Evolutionary conservation across 37 sponge, comb jelly and placozoan species (phyloP).

Genomic region (Spongia lamella): DNA sequence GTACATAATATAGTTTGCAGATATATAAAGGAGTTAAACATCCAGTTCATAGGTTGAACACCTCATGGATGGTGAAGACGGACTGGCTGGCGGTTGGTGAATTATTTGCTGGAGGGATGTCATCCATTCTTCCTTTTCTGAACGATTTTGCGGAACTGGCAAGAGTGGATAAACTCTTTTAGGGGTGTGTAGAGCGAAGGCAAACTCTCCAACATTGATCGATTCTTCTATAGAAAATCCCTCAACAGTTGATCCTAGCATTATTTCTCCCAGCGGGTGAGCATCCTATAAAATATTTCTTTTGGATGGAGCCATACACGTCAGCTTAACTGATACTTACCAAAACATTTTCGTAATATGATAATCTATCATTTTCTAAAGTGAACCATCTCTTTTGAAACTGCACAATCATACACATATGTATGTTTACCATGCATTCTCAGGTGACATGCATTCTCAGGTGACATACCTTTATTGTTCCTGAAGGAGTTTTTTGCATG

Average conservation of each 20-base stretch:
- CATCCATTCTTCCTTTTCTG: conserved; percentile 66
- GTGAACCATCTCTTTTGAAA: conserved; percentile 76
- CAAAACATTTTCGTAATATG: conserved; percentile 68
- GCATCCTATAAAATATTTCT: conserved; percentile 48
- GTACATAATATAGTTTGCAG: too few species aligned
- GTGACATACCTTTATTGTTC: too few species aligned
- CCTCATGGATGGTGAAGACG: too few species aligned
- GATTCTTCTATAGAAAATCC: conserved; percentile 24
- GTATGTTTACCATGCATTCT: too few species aligned
- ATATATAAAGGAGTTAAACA: too few species aligned
- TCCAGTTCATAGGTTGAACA: too few species aligned
- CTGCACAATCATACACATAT: too few species aligned
- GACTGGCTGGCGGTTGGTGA: conserved; percentile 5
- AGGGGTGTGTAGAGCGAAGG: conserved; percentile 66
- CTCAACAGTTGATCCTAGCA: conserved; percentile 26
- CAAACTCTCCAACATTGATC: conserved; percentile 40
- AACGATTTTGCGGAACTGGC: conserved; percentile 46
- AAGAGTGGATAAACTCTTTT: conserved; percentile 58
- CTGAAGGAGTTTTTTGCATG: conserved; percentile 64
- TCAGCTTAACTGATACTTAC: conserved; percentile 32
- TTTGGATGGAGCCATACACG: background rate
- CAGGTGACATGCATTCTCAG: too few species aligned
- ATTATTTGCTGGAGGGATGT: conserved; percentile 39
- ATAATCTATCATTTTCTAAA: conserved; percentile 56
- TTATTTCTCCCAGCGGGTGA: conserved; percentile 68